Evolutionary conservation across 2,113 vertebrate species (phyloP), one percentile per base, ranked within the genome.

Genomic region (Xenus cinereus): DNA sequence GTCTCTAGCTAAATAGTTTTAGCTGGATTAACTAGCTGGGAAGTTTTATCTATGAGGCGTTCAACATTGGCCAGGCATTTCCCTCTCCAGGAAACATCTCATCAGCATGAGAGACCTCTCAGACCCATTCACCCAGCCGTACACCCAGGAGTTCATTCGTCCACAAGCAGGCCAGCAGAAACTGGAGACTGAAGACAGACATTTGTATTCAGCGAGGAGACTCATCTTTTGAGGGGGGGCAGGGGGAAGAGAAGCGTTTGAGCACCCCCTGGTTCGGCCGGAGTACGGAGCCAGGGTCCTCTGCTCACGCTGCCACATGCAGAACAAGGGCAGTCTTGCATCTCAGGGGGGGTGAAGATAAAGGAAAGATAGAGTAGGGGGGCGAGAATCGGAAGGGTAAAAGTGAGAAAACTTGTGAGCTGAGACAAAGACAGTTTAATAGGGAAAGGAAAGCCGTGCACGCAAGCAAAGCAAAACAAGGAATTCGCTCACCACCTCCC

Each of bases 191-290:
- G 71, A 71, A 64, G 67, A 39, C 17, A 22, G 3, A 39, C 15
- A 30, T 10, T 15, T 1, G 1, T 51, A 10, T 45, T 82, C 27
- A 51, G 20, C 3, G 4, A 69, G 26, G 9, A 76, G 24, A 87
- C 9, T 24, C 22, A 37, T 20, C 28, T 50, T 39, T 35, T 22
- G 19, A 20, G 1, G 2, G n/a, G 9, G 23, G 20, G n/a, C n/a
- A 2, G 13, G 6, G 3, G 9, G 10, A 12, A 20, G 66, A 28
- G 37, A 83, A 53, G 6, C 3, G 43, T 22, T 41, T 1, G 2
- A 89, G 18, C 35, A 22, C 17, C 50, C 76, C 24, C 30, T 8
- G 4, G 13, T 30, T 46, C 2, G 1, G 22, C n/a, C 6, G 4
- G 32, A 59, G 21, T 10, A 13, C n/a, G 27, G 33, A 60, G 37